Evolutionary conservation across 2,888 invertebrate species (phyloP).

Genomic region (Oxyscelio sp.): DNA sequence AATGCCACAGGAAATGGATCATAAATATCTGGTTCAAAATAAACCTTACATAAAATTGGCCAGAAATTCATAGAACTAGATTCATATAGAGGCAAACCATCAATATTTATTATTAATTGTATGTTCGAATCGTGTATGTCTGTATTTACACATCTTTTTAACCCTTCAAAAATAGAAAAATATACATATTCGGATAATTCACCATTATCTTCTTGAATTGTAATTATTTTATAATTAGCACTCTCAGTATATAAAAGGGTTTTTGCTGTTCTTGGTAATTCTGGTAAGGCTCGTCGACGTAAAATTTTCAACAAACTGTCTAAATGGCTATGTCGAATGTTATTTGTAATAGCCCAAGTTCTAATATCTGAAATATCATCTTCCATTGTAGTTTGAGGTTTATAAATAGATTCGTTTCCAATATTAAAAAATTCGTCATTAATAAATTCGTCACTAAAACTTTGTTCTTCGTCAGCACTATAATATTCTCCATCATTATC

Average conservation of each 20-base stretch:
- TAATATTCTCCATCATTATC: too few species aligned
- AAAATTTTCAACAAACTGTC: slow-evolving; percentile 48
- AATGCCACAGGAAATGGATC: too few species aligned
- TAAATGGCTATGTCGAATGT: slow-evolving; percentile 1
- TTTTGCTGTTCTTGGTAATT: slow-evolving; percentile 43
- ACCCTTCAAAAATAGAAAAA: slow-evolving; percentile 49
- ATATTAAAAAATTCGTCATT: too few species aligned
- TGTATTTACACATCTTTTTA: slow-evolving; percentile 28
- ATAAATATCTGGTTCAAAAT: too few species aligned
- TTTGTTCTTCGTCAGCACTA: too few species aligned
- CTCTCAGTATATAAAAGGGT: slow-evolving; percentile 39
- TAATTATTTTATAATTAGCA: slow-evolving; percentile 34
- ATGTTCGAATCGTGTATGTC: slow-evolving; percentile 31
- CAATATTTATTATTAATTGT: slow-evolving; percentile 44
- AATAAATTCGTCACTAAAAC: too few species aligned
- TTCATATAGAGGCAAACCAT: slow-evolving; percentile 63
- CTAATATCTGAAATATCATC: neutral
- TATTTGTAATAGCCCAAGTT: slow-evolving; percentile 38
- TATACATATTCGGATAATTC: slow-evolving; percentile 55
- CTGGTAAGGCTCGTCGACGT: slow-evolving; percentile 36
- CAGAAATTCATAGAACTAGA: slow-evolving; percentile 56
- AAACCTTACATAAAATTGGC: slow-evolving; percentile 61
- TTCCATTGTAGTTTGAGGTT: too few species aligned
- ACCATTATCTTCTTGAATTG: slow-evolving; percentile 20
- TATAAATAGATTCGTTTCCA: too few species aligned